Evolutionary conservation across 2,113 vertebrate genomes (phyloP).

Genomic region (Dasypus novemcinctus): DNA sequence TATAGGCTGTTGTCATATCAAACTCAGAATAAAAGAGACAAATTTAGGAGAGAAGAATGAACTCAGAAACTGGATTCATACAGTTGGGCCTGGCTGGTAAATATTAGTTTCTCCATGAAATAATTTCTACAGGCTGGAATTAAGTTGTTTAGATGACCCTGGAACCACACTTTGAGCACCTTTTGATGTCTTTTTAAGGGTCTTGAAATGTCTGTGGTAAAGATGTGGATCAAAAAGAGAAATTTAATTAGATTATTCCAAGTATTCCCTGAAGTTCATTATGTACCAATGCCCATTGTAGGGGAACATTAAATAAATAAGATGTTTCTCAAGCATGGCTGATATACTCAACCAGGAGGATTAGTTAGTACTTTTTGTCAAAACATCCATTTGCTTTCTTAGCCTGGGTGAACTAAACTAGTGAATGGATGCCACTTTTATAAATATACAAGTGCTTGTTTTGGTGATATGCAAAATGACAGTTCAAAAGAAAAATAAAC

Average conservation of each 20-base stretch:
- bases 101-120: constrained; percentile 76
- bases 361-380: constrained; percentile 40
- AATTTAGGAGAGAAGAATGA: constrained; percentile 35
- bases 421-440: constrained; percentile 51
- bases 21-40: not conserved
- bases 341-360: not conserved
- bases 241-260: not conserved
- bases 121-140: constrained; percentile 67
- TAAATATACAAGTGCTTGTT: constrained; percentile 37
- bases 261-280: constrained; percentile 19
- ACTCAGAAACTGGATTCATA: not conserved
- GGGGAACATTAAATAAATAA: constrained; percentile 16
- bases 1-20: constrained; percentile 41
- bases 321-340: not conserved
- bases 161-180: constrained; percentile 55
- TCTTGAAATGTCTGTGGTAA: constrained; percentile 14
- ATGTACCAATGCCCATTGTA: not conserved
- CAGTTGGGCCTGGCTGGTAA: constrained; percentile 56
- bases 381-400: constrained; percentile 54
- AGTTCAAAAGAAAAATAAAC: constrained; percentile 34
- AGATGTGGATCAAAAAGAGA: not conserved
- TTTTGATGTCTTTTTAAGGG: constrained; percentile 30
- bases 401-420: constrained; percentile 10
- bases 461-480: constrained; percentile 48
- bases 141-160: constrained; percentile 59